Base-by-base conservation (phyloP, 2,888 invertebrate genomes). In the Epinotia brunnichana region DNA sequence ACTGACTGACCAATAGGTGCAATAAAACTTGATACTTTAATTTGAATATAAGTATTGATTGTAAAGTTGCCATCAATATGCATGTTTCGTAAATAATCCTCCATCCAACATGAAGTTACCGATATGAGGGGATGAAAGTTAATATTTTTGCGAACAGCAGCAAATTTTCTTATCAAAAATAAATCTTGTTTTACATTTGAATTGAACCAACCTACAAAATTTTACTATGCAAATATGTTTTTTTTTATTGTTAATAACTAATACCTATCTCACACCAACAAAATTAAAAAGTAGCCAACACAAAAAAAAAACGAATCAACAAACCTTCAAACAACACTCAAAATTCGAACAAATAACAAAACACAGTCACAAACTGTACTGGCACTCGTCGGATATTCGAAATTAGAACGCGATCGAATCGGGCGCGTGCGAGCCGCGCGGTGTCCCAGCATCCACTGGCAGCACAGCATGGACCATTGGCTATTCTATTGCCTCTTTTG, bases 381-480 rank as follows among this genome's bases (percentile, higher is more conserved):
- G 66, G 24, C 66, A 66, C 66, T 53, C 15, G 24, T 29, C 19
- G 53, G 35, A 41, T 19, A n/a, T 66, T 66, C 10, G 56, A 41
- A 66, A 21, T 56, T 56, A n/a, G 41, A 66, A 66, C 66, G 19
- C n/a, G 41, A 13, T 56, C 3, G 39, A 17, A 56, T 21, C 66
- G 41, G 21, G 66, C 54, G 53, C 66, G 66, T 56, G 54, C n/a
- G 66, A 41, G 39, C 41, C 54, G 66, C 66, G 54, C 54, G 54
- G 41, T 21, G 41, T 24, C 24, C 54, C 66, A 66, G 66, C 54
- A 21, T 66, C 66, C 66, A 66, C 66, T 66, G 66, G 21, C 66
- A 41, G 24, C n/a, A 21, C 66, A 41, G 24, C n/a, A 21, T 66
- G 66, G 66, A 56, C 66, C 63, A 17, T 39, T 59, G 39, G 39